phyloP scores from a whole-genome alignment of 2,888 invertebrate genomes.

The Acronicta psi region DNA sequence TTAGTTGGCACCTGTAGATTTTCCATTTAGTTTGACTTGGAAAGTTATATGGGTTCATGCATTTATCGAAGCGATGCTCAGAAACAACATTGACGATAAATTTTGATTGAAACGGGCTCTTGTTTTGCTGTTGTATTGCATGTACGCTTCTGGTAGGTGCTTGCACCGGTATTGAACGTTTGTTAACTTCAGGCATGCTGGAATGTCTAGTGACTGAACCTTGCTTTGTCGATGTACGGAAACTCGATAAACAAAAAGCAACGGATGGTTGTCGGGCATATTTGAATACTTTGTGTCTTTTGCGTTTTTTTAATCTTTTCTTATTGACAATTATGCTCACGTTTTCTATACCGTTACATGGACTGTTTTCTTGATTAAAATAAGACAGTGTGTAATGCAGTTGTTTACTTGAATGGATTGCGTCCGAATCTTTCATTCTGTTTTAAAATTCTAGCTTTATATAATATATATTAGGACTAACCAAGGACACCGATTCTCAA shows the following conservation, averaged over 20 bases:
- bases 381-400: slow-evolving; percentile 5
- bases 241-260: slow-evolving; percentile 11
- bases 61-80: slow-evolving; percentile 14
- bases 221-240: slow-evolving; percentile 2
- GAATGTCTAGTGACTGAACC: slow-evolving; percentile 3
- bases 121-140: background rate
- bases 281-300: slow-evolving; percentile 14
- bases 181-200: slow-evolving; percentile 36
- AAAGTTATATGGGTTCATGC: slow-evolving; percentile 14
- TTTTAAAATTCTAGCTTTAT: background rate
- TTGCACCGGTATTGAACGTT: background rate
- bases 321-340: slow-evolving; percentile 33
- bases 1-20: slow-evolving; percentile 36
- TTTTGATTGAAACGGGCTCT: slow-evolving; percentile 16
- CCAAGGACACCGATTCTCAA: background rate
- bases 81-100: slow-evolving; percentile 28
- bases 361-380: slow-evolving; percentile 8
- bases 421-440: slow-evolving; percentile 14
- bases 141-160: slow-evolving; percentile 5
- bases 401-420: background rate
- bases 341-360: slow-evolving; percentile 17
- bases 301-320: slow-evolving; percentile 21
- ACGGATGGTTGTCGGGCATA: slow-evolving; percentile 1
- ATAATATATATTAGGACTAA: background rate
- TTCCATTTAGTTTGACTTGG: slow-evolving; percentile 18